Evolutionary conservation across 2,797 vertebrate species (phyloP), one percentile per base, ranked within the genome.

Genomic region (Pitangus sulphuratus): DNA sequence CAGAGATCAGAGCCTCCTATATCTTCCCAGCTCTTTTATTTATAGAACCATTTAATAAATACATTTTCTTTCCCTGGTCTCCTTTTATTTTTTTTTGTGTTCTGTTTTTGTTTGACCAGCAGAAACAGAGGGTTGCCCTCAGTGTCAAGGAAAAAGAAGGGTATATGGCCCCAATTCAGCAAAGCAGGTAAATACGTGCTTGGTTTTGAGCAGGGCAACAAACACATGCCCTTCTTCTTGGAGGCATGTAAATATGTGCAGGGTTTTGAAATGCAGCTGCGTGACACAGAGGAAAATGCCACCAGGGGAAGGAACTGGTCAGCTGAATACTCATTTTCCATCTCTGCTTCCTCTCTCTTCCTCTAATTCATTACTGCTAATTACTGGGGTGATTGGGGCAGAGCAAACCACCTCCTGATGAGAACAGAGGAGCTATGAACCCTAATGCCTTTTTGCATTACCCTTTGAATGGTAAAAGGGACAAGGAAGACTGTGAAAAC

Each of bases 1-100:
- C 90, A 84, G 94, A 96, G 95, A 95, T 95, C 96, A 96, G 74
- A 92, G 45, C 28, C 90, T 92, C 92, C 90, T 87, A 66, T 93
- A 96, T 90, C 93, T 96, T 89, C 86, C 48, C 24, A 54, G 45
- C 51, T 77, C 84, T 90, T 96, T 96, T 96, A 96, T 97, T 96
- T 97, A 97, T 97, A 96, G 95, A 95, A 95, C 95, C 93, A 93
- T 95, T 96, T 95, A 95, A 95, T 95, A 95, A 95, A 95, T 95
- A 96, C 90, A 93, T 94, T 96, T 96, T 93, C 84, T 85, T 80
- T 70, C 60, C 53, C 47, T 2, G 2, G 15, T 51, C 44, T 93
- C 28, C 15, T 37, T 18, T 64, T 47, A 45, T 15, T 51, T 4
- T 45, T 44, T 45, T 45, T 45, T 44, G 33, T 25, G 6, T 66